Evolutionary conservation across 2,888 invertebrate genomes (phyloP), one percentile per base, ranked within the genome.

Genomic region (Eurytoma adleriae): DNA sequence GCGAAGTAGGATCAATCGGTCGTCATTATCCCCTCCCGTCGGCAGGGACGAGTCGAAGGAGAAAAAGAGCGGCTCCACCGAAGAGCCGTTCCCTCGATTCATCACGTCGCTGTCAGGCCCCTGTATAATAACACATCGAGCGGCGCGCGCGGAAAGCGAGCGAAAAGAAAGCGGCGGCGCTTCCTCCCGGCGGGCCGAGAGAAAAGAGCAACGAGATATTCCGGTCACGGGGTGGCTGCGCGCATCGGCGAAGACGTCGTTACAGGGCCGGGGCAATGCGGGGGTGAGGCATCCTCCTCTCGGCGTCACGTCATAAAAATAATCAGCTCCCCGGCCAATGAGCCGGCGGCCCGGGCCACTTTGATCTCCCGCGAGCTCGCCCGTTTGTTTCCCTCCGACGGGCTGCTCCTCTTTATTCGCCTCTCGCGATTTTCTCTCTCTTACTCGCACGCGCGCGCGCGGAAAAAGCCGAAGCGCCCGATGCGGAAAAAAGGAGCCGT

Each of bases 281-380:
- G 74, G 84, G 83, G 82, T 82, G 82, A 85, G 86, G 85, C 83
- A 85, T 88, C 87, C 87, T 87, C 20, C 86, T 87, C 85, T 86
- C 85, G 84, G 85, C 84, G 85, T 90, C 90, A 89, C 87, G 87
- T 89, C 90, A 89, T 90, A 90, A 90, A 90, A 90, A 90, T 90
- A 90, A 90, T 90, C 90, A 90, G 87, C 88, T 88, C 84, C 80
- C 74, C 87, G 86, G 87, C 88, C 88, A 87, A 87, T 87, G 89
- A 89, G 86, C 87, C 68, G 5, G 1, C 16, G 30, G 59, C 85
- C 86, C 80, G 80, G 85, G 86, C 85, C 80, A 88, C 90, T 90
- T 90, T 90, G 90, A 90, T 90, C 90, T 89, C 64, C 24, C 57
- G 71, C 52, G 56, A 69, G 54, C 59, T 24, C 62, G 54, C 50